Base-by-base conservation (phyloP, 64 coral and sea anemone species). In the Montipora efflorescens region DNA sequence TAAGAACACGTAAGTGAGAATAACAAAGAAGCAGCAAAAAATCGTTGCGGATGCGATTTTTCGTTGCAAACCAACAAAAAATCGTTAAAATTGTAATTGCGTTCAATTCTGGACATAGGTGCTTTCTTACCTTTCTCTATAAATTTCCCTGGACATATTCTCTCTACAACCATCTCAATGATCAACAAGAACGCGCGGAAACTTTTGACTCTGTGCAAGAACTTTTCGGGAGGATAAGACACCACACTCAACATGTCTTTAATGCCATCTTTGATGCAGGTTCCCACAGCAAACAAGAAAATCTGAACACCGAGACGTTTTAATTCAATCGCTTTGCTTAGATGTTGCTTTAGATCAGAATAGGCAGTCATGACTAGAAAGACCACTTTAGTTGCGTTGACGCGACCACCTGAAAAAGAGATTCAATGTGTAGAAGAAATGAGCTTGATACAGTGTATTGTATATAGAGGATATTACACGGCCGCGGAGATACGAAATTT, bases 241-340 rank as follows among this genome's bases (percentile, higher is more conserved):
- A 80, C 90, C 2, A 85, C 55, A 6, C 61, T 74, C 18, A 84
- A 50, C 23, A 84, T 20, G 18, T 92, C 90, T 18, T 85, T 80
- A 74, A 92, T 92, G 23, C 28, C 28, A 28, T 80, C 90, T 5
- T 64, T 0, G 2, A 92, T 66, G 22, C 47, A 76, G 16, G 20
- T 48, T 19, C 90, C 90, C 4, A 92, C 81, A 76, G 69, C 90
- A 62, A 92, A 48, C 21, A 92, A 80, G 50, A 84, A 92, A 9
- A 92, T 74, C 48, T 92, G 20, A 0, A 92, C 52, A 0, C 71
- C 79, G 4, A 45, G 22, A 7, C 13, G 1, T 46, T 92, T 92
- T 5, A 92, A 28, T 0, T 80, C 90, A 4, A 11, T 53, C 15
- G 53, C 73, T 0, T 84, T 46, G 11, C 80, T 92, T 14, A 53